phyloP scores from a whole-genome alignment of 2,888 invertebrate genomes.

The Pseudoips prasinana region DNA sequence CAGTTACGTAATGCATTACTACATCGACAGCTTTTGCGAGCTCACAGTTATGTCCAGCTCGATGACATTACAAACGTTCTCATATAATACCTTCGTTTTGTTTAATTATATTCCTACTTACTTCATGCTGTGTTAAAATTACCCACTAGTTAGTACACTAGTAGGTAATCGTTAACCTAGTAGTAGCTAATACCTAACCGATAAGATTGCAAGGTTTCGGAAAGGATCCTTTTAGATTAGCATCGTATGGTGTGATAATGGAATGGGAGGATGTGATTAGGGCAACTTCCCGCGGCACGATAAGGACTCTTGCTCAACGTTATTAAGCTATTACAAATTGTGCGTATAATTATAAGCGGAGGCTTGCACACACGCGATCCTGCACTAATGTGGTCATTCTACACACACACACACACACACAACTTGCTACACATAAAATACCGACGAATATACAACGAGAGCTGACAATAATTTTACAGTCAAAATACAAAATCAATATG shows the following conservation, averaged over 20 bases:
- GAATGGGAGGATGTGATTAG: conserved; percentile 2
- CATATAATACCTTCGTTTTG: background rate
- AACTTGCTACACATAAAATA: background rate
- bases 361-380: conserved; percentile 6
- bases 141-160: no score
- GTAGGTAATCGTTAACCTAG: no score
- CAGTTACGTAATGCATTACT: conserved; percentile 1
- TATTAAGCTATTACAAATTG: background rate
- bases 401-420: background rate
- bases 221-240: no score
- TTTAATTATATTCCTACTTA: conserved; percentile 14
- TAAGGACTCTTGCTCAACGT: conserved; percentile 6
- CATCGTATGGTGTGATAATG: no score
- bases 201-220: no score
- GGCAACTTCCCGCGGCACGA: conserved; percentile 2
- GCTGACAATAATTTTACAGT: no score
- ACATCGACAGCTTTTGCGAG: conserved; percentile 5
- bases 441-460: no score
- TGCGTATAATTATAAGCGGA: conserved; percentile 7
- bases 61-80: background rate
- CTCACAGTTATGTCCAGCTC: conserved; percentile 1
- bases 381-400: no score
- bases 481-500: no score
- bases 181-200: no score
- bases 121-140: conserved; percentile 3